Evolutionary conservation across 2,113 vertebrate genomes (phyloP).

Genomic region (Columbina picui): DNA sequence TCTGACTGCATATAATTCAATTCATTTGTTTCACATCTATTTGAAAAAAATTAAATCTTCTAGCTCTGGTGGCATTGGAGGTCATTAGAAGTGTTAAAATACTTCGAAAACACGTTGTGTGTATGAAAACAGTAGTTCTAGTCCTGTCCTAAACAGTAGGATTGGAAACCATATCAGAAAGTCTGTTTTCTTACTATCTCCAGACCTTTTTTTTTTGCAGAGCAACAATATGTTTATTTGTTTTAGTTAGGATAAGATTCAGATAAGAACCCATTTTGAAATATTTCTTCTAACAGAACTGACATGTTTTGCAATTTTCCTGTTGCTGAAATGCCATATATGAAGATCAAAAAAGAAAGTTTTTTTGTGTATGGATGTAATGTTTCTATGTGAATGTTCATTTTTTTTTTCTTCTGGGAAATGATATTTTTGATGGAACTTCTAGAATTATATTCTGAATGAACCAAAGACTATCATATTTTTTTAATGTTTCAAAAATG

Average conservation of each 20-base stretch:
- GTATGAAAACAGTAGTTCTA: background rate
- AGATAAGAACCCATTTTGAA: background rate
- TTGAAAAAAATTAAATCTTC: background rate
- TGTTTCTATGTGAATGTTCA: background rate
- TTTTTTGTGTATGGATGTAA: background rate
- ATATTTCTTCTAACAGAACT: background rate
- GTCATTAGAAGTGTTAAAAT: background rate
- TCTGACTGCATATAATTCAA: background rate
- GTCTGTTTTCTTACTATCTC: background rate
- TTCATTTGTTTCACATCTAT: background rate
- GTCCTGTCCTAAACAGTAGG: background rate
- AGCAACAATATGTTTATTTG: background rate
- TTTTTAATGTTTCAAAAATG: background rate
- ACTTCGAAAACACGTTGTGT: background rate
- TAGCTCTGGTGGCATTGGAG: background rate
- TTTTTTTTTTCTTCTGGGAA: background rate
- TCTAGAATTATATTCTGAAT: background rate
- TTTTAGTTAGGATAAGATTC: background rate
- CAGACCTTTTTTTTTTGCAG: background rate
- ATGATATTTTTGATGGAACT: background rate
- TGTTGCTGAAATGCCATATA: background rate
- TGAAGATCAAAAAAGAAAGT: background rate
- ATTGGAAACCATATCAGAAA: background rate
- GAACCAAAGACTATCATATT: background rate
- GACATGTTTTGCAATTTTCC: background rate